phyloP scores from a whole-genome alignment of 2,797 vertebrate species.

The Poecilia velifera region DNA sequence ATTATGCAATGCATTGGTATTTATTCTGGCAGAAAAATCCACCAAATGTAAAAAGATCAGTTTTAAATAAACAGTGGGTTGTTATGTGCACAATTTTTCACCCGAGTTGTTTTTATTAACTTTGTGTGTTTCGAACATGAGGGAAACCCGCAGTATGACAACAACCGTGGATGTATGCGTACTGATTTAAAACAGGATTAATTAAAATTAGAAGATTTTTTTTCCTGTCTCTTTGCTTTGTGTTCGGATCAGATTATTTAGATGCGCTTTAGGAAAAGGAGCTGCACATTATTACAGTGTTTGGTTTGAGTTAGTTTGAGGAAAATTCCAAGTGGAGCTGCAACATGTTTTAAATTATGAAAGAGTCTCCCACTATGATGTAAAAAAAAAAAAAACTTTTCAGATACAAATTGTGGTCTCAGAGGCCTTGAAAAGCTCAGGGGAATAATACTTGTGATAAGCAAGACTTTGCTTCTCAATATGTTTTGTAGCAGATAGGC shows the following conservation, averaged over 20 bases:
- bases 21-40: slow-evolving; percentile 18
- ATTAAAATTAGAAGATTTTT: neutral
- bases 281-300: slow-evolving; percentile 3
- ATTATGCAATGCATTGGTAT: neutral
- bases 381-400: neutral
- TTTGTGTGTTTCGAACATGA: slow-evolving; percentile 6
- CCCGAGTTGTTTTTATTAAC: slow-evolving; percentile 6
- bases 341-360: slow-evolving; percentile 2
- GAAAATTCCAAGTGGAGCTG: neutral
- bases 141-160: neutral
- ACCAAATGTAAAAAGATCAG: slow-evolving; percentile 11
- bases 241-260: slow-evolving; percentile 9
- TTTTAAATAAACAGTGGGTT: neutral
- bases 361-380: neutral
- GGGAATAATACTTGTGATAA: neutral
- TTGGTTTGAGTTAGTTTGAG: slow-evolving; percentile 9
- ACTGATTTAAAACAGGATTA: slow-evolving; percentile 1
- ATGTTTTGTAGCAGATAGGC: neutral
- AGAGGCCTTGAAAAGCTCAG: neutral
- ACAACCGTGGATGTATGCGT: neutral
- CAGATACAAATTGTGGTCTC: neutral
- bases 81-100: neutral
- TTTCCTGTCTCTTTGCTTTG: neutral
- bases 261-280: neutral
- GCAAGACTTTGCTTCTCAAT: neutral